These are phyloP conservation scores for Menura novaehollandiae DNA, from an alignment of 2,113 vertebrate species.

Conservation along the genomic window DNA sequence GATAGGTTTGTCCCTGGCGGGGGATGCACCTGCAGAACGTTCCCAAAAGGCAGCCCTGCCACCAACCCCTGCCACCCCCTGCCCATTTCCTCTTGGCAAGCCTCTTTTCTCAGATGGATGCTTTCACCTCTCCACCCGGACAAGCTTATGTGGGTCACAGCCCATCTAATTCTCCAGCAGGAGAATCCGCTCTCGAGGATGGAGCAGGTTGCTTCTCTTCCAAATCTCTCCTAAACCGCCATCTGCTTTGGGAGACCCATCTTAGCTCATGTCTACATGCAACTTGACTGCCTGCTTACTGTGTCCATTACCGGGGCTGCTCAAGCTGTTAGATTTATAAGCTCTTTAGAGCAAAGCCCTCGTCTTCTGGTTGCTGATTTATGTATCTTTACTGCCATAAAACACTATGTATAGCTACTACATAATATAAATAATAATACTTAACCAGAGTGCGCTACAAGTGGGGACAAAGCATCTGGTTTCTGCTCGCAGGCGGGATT, in stretches of 20 bases:
- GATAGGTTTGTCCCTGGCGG: not conserved
- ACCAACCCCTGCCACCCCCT: not conserved
- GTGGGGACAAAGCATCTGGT: slow-evolving; percentile 57
- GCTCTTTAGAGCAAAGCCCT: slow-evolving; percentile 65
- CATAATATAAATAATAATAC: slow-evolving; percentile 66
- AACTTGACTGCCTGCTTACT: slow-evolving; percentile 51
- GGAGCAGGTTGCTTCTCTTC: slow-evolving; percentile 23
- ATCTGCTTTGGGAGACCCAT: slow-evolving; percentile 46
- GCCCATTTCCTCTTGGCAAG: fast-evolving
- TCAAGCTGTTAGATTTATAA: slow-evolving; percentile 63
- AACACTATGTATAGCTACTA: slow-evolving; percentile 55
- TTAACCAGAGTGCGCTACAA: slow-evolving; percentile 47
- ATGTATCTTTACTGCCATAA: slow-evolving; percentile 59
- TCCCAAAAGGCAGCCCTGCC: not conserved
- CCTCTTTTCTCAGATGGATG: not conserved
- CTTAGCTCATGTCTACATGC: slow-evolving; percentile 46
- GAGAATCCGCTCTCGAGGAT: not conserved
- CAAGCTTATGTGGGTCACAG: not conserved
- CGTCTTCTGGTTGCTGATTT: slow-evolving; percentile 52
- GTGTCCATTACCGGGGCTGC: slow-evolving; percentile 44
- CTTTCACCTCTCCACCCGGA: not conserved
- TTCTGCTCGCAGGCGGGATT: not conserved
- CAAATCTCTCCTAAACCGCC: slow-evolving; percentile 36
- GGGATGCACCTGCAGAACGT: not conserved
- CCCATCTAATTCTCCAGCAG: not conserved